Conservation (phyloP, 2,113 vertebrate species). For the Telmatochromis bifrenatus region DNA sequence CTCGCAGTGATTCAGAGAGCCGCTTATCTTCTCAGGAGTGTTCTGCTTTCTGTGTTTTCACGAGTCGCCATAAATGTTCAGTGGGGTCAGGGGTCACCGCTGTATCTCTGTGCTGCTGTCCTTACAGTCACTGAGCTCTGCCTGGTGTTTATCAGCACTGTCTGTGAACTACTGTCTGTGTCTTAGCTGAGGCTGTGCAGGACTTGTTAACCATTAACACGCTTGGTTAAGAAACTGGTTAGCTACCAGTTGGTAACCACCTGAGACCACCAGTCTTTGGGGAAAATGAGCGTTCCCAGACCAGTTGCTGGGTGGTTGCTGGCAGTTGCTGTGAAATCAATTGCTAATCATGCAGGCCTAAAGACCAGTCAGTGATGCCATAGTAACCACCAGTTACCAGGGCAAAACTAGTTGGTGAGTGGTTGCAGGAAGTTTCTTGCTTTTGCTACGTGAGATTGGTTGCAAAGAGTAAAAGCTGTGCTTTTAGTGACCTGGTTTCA, state of each 20-base stretch:
- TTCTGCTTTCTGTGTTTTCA: neutral
- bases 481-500: too few relatives aligned
- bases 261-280: neutral
- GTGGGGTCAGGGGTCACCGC: neutral
- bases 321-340: neutral
- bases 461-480: too few relatives aligned
- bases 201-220: neutral
- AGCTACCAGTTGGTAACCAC: neutral
- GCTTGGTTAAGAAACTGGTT: neutral
- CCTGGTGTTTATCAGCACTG: neutral
- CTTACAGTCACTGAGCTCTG: neutral
- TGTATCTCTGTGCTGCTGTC: neutral
- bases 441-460: neutral
- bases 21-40: neutral
- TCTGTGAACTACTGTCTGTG: neutral
- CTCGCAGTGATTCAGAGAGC: neutral
- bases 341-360: neutral
- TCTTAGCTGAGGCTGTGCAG: neutral
- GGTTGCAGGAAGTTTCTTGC: neutral
- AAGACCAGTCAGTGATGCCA: neutral
- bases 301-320: neutral
- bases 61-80: neutral
- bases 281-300: neutral
- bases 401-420: neutral
- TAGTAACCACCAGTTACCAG: neutral